Conservation (phyloP, 2,797 vertebrate species). For the Rhinogobio ventralis region DNA sequence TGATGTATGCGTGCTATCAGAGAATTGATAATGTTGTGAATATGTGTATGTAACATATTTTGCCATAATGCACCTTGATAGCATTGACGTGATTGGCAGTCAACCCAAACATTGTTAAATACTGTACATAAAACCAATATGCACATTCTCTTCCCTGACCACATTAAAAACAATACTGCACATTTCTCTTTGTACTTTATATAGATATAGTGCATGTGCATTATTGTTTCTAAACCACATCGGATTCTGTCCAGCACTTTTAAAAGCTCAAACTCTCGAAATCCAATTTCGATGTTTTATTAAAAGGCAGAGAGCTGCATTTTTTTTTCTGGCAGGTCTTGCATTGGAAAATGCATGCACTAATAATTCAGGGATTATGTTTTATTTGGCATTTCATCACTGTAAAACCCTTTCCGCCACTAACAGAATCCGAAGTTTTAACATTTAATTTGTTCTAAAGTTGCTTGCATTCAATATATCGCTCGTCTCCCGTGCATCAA, state of each 20-base stretch:
- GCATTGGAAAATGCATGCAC: conserved; percentile 9
- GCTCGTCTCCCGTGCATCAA: conserved; percentile 46
- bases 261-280: neutral
- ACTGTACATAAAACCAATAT: conserved; percentile 7
- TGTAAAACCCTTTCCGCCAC: neutral
- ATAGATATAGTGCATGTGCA: neutral
- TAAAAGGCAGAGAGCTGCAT: neutral
- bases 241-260: neutral
- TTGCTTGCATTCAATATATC: neutral
- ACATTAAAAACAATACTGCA: neutral
- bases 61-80: neutral
- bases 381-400: conserved; percentile 26
- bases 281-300: neutral
- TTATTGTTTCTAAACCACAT: neutral
- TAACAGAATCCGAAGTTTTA: neutral
- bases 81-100: neutral
- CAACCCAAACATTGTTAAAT: neutral
- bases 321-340: neutral
- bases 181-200: neutral
- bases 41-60: neutral
- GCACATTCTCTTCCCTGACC: neutral
- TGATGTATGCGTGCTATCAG: neutral
- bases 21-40: neutral
- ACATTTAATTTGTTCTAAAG: neutral
- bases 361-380: conserved; percentile 6